Evolutionary conservation across 30 jellyfish, hydroid and myxozoan genomes (phyloP), one percentile per base, ranked within the genome.

Genomic region (Aurelia aurita): DNA sequence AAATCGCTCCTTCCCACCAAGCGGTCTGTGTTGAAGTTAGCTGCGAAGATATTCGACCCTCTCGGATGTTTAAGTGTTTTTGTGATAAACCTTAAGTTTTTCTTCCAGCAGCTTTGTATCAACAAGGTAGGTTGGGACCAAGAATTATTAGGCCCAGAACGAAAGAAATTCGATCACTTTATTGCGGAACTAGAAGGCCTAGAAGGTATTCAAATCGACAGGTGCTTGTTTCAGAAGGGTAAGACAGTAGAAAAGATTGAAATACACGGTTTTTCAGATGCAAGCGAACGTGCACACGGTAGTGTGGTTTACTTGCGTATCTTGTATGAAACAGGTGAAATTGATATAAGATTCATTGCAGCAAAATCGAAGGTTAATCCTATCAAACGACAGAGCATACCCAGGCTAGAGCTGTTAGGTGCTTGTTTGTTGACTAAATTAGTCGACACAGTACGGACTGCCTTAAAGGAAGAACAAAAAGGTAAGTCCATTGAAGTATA

Each of bases 41-140:
- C 53, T 12, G 87, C 87, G 39, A 74, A 74, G 53, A 54, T 74
- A 26, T 76, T 76, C 51, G 88, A 76, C 16, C 88, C 88, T 18
- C 22, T 57, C 11, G 88, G 88, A 18, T 76, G 77, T 58, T 58
- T 58, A 43, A 8, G 60, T 23, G 84, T 76, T 32, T 76, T 76
- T 19, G 39, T 49, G 31, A 26, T 76, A 55, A 54, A 54, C 26
- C 26, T 26, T 11, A 76, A 76, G 46, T 28, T n/a, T 76, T 54
- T 58, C 20, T 58, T 20, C 34, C n/a, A 62, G 25, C 25, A 15
- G 13, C 25, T 15, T 12, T 22, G 15, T 62, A 22, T 23, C 34
- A 26, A 55, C 16, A 76, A 76, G 53, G 27, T 58, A 7, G 63
- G 77, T 55, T 76, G 88, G 88, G 79, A 76, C 64, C 29, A 55